Conservation (phyloP, 2,113 vertebrate species). For the Ramphastos sulfuratus region DNA sequence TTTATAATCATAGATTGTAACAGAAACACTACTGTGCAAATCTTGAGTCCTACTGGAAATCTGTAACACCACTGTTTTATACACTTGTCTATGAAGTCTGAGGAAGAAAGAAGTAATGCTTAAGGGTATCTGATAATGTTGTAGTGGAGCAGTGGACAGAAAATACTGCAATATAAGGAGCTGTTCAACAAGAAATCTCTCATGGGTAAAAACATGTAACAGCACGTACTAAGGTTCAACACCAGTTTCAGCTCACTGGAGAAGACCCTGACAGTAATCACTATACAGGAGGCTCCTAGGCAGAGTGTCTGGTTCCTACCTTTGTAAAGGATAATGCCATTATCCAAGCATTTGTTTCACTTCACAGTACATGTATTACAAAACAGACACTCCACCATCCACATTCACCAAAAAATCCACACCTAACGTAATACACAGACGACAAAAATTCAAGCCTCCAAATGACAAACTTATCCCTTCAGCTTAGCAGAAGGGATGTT, state of each 20-base stretch:
- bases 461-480: neutral
- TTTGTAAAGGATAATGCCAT: neutral
- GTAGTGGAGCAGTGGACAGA: neutral
- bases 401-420: neutral
- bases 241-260: neutral
- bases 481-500: neutral
- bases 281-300: neutral
- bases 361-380: neutral
- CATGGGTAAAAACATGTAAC: rapidly evolving
- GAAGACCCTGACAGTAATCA: neutral
- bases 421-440: neutral
- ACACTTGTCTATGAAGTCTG: neutral
- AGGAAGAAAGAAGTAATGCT: neutral
- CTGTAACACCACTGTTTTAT: neutral
- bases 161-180: neutral
- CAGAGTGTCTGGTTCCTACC: neutral
- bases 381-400: neutral
- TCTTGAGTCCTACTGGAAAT: neutral
- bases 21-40: neutral
- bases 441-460: neutral
- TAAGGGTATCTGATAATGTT: neutral
- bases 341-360: neutral
- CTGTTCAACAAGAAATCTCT: neutral
- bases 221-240: neutral
- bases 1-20: neutral